Evolutionary conservation across 1,140 invertebrate genomes (phyloP).

Genomic region (Heliconius congener): DNA sequence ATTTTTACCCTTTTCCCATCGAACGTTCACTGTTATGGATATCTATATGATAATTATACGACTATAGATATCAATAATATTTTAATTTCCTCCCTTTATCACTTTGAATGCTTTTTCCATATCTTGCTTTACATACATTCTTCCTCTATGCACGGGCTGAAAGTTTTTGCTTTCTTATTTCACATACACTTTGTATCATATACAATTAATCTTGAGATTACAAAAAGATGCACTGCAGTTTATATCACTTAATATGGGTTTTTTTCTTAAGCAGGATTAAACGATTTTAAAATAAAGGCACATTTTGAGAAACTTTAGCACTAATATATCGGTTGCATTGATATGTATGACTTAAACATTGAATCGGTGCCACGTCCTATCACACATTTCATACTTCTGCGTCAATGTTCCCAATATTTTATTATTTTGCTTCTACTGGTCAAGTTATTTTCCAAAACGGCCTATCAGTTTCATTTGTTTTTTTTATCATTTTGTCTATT

Average conservation of each 20-base stretch:
- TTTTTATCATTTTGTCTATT: conserved; percentile 59
- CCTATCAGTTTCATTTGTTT: conserved; percentile 72
- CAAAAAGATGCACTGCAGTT: conserved; percentile 65
- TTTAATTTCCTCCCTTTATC: conserved; percentile 63
- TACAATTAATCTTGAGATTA: conserved; percentile 61
- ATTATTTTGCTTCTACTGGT: conserved; percentile 72
- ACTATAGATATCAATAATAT: conserved; percentile 67
- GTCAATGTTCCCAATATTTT: conserved; percentile 65
- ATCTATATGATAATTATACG: conserved; percentile 52
- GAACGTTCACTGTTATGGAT: conserved; percentile 52
- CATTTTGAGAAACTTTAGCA: conserved; percentile 51
- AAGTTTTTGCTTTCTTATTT: conserved; percentile 72
- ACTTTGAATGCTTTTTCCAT: conserved; percentile 79
- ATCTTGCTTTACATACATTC: conserved; percentile 76
- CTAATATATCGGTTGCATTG: conserved; percentile 36
- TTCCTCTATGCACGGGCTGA: conserved; percentile 79
- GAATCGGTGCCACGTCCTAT: conserved; percentile 56
- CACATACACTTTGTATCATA: conserved; percentile 77
- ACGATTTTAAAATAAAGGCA: conserved; percentile 46
- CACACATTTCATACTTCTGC: conserved; percentile 60
- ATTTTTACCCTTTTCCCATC: conserved; percentile 42
- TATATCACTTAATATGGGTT: conserved; percentile 51
- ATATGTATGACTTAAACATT: conserved; percentile 36
- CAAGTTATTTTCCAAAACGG: conserved; percentile 80
- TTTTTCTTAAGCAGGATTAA: conserved; percentile 33